Evolutionary conservation across 2,797 vertebrate species (phyloP).

Genomic region (Sorex maritimensis): DNA sequence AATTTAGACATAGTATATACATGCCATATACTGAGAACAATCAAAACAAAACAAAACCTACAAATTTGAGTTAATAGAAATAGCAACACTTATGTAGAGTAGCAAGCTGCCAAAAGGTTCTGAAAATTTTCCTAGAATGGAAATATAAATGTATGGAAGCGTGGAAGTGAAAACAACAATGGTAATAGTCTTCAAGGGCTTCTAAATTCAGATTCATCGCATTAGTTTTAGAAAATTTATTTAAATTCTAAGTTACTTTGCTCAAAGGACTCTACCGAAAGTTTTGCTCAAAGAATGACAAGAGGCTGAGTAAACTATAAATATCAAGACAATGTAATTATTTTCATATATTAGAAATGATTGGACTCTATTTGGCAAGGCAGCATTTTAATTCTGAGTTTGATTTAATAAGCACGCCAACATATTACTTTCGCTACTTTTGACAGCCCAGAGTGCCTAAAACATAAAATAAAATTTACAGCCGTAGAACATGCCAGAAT

Average conservation of each 20-base stretch:
- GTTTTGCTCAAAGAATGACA: slow-evolving; percentile 59
- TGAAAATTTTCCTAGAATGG: slow-evolving; percentile 38
- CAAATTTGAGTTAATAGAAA: slow-evolving; percentile 34
- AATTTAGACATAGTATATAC: slow-evolving; percentile 49
- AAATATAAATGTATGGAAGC: slow-evolving; percentile 49
- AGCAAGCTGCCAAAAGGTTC: slow-evolving; percentile 5
- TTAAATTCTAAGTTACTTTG: slow-evolving; percentile 36
- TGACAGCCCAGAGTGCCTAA: slow-evolving; percentile 69
- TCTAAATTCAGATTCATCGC: slow-evolving; percentile 20
- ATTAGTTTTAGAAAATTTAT: background rate
- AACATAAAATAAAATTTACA: slow-evolving; percentile 76
- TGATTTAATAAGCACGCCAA: slow-evolving; percentile 74
- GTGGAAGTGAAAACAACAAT: slow-evolving; percentile 29
- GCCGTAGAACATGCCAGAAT: slow-evolving; percentile 54
- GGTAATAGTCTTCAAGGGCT: slow-evolving; percentile 6
- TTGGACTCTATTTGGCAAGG: slow-evolving; percentile 58
- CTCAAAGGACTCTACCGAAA: background rate
- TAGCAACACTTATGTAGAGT: background rate
- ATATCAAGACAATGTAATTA: slow-evolving; percentile 53
- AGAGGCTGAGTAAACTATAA: slow-evolving; percentile 57
- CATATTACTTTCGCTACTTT: slow-evolving; percentile 74
- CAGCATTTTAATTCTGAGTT: slow-evolving; percentile 70
- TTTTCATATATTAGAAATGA: slow-evolving; percentile 57
- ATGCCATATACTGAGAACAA: slow-evolving; percentile 22
- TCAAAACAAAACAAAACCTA: background rate